Conservation (phyloP, 2,797 vertebrate genomes). For the Euthynnus affinis region DNA sequence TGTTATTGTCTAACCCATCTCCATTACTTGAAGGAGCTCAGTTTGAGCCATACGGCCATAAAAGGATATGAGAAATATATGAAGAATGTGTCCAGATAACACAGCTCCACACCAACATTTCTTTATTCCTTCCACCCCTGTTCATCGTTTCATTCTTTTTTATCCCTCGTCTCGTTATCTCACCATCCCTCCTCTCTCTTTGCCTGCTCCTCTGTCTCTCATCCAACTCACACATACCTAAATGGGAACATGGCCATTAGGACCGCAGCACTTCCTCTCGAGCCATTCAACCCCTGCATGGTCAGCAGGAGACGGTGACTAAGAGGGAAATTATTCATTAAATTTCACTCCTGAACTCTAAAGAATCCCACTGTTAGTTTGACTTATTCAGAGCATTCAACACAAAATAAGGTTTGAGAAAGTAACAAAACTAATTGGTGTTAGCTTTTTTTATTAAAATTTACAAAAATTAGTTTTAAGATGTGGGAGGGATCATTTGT, state of each 20-base stretch:
- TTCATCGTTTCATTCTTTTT: constrained; percentile 37
- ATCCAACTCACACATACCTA: constrained; percentile 39
- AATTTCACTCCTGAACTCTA: constrained; percentile 4
- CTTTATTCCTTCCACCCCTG: constrained; percentile 21
- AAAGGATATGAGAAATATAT: constrained; percentile 62
- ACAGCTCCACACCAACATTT: constrained; percentile 34
- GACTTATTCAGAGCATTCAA: constrained; percentile 8
- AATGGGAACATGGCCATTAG: constrained; percentile 44
- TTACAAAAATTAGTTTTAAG: too few relatives aligned
- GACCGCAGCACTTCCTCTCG: constrained; percentile 55
- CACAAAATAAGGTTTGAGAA: background rate
- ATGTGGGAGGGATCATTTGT: background rate
- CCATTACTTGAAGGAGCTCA: constrained; percentile 18
- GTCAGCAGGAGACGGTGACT: constrained; percentile 44
- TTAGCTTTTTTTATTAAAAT: too few relatives aligned
- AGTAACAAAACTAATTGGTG: background rate
- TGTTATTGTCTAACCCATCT: constrained; percentile 45
- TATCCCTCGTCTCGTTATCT: constrained; percentile 33
- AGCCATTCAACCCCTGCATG: constrained; percentile 41
- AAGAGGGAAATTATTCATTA: constrained; percentile 42
- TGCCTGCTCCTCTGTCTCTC: constrained; percentile 13
- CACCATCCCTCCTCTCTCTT: constrained; percentile 15
- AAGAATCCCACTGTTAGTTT: constrained; percentile 14
- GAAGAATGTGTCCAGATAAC: constrained; percentile 66
- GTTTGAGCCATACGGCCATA: constrained; percentile 58